Evolutionary conservation across 2,797 vertebrate species (phyloP).

Genomic region (Poeciliopsis turneri): DNA sequence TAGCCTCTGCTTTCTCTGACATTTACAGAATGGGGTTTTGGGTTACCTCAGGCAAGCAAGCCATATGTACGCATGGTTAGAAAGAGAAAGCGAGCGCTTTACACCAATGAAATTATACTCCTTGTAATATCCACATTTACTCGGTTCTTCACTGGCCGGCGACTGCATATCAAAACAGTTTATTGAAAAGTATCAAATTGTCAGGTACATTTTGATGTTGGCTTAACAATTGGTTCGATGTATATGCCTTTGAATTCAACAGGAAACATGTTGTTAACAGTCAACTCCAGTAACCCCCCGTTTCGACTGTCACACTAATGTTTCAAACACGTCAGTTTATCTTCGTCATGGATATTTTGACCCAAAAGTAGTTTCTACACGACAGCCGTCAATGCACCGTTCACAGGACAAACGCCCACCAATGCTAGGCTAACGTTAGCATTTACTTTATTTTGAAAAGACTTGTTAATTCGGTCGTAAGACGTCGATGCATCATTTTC

Average conservation of each 20-base stretch:
- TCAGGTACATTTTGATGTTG: neutral
- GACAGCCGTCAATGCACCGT: neutral
- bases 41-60: slow-evolving; percentile 36
- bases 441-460: neutral
- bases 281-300: neutral
- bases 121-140: neutral
- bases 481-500: neutral
- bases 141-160: neutral
- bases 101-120: neutral
- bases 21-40: slow-evolving; percentile 52
- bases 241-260: neutral
- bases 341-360: neutral
- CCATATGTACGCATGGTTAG: slow-evolving; percentile 3
- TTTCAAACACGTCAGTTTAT: neutral
- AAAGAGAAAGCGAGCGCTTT: neutral
- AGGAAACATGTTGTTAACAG: neutral
- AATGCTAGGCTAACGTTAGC: neutral
- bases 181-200: neutral
- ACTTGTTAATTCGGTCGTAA: neutral
- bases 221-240: neutral
- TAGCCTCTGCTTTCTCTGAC: slow-evolving; percentile 55
- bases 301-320: neutral
- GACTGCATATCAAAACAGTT: neutral
- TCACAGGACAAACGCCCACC: neutral
- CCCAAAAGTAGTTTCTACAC: neutral